Evolutionary conservation across 2,113 vertebrate species (phyloP).

Genomic region (Myrmecophaga tridactyla): DNA sequence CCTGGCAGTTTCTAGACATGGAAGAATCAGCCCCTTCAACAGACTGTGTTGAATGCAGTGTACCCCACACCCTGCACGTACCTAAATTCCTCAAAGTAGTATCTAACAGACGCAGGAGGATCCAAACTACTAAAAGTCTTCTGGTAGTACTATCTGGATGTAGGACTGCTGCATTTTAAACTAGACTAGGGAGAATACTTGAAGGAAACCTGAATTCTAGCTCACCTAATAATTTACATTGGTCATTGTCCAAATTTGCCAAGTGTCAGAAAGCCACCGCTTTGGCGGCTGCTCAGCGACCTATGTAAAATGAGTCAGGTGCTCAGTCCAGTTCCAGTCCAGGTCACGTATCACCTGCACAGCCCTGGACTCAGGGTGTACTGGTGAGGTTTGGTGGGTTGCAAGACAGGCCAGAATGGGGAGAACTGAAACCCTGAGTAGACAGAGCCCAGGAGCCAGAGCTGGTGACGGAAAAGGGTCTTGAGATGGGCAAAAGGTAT

Average conservation of each 20-base stretch:
- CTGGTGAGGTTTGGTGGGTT: not conserved
- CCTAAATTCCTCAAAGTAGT: not conserved
- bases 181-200: not conserved
- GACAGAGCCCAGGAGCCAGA: not conserved
- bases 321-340: not conserved
- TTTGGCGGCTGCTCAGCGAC: not conserved
- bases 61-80: not conserved
- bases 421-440: not conserved
- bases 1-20: not conserved
- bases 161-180: not conserved
- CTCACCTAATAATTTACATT: not conserved
- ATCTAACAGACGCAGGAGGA: not conserved
- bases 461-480: not conserved
- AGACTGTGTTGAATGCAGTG: not conserved
- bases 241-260: not conserved
- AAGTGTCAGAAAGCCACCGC: not conserved
- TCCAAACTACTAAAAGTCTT: not conserved
- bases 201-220: not conserved
- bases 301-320: not conserved
- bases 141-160: not conserved
- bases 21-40: not conserved
- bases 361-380: not conserved
- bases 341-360: not conserved
- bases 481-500: not conserved
- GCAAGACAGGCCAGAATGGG: not conserved